These are phyloP conservation scores for Danio kyathit DNA, from an alignment of 2,797 vertebrate species.

Conservation along the genomic window DNA sequence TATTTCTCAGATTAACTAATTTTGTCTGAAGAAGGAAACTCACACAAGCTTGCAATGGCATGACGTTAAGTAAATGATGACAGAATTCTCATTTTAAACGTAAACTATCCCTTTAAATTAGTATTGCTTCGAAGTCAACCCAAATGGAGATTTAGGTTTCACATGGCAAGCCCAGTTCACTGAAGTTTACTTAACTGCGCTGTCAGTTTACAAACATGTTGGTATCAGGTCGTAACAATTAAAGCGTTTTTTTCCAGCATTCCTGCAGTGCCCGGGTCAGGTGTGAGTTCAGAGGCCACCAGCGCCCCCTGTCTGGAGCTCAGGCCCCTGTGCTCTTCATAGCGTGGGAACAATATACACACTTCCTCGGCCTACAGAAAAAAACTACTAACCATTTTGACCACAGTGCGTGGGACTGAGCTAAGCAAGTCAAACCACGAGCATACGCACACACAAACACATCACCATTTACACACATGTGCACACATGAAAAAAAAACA, in stretches of 20 bases:
- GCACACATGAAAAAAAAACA: slow-evolving; percentile 6
- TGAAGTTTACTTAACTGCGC: slow-evolving; percentile 23
- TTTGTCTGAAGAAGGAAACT: too few relatives aligned
- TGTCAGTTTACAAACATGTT: slow-evolving; percentile 24
- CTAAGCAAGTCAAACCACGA: slow-evolving; percentile 60
- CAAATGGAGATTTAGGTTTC: background rate
- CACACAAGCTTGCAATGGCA: too few relatives aligned
- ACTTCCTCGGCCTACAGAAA: slow-evolving; percentile 53
- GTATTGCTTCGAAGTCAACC: background rate
- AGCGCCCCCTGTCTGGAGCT: slow-evolving; percentile 55
- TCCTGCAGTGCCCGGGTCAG: background rate
- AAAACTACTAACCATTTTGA: slow-evolving; percentile 58
- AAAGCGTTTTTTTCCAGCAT: slow-evolving; percentile 37
- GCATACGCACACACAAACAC: slow-evolving; percentile 48
- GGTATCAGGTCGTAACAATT: slow-evolving; percentile 20
- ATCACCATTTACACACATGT: slow-evolving; percentile 28
- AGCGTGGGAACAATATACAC: slow-evolving; percentile 63
- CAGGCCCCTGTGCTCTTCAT: slow-evolving; percentile 3
- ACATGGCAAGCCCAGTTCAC: slow-evolving; percentile 19
- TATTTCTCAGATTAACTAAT: too few relatives aligned
- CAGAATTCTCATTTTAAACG: too few relatives aligned
- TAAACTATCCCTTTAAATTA: background rate
- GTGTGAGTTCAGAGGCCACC: background rate
- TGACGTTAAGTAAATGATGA: too few relatives aligned
- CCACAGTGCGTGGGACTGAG: slow-evolving; percentile 60